phyloP scores from a whole-genome alignment of 2,113 vertebrate species.

The Neofelis nebulosa region DNA sequence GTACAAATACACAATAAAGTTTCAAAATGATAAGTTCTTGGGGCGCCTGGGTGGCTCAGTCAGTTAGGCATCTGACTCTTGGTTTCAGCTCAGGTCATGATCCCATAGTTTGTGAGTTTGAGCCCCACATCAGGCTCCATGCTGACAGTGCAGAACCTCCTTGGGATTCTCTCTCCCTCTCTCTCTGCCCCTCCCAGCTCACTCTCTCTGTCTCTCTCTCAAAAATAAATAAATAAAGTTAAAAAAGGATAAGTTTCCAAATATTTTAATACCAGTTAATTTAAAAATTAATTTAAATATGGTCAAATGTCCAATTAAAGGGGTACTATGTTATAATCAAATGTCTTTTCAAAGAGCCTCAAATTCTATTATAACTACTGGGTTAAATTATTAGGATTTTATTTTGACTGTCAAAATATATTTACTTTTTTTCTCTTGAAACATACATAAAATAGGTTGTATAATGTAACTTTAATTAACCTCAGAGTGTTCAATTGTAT shows the following conservation, averaged over 20 bases:
- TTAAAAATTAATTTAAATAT: neutral
- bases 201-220: too few species aligned
- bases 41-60: too few species aligned
- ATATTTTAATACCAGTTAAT: neutral
- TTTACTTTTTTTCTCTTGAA: neutral
- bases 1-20: neutral
- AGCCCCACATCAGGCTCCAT: too few species aligned
- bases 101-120: too few species aligned
- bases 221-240: too few species aligned
- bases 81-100: too few species aligned
- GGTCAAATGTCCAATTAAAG: neutral
- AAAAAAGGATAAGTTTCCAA: neutral
- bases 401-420: neutral
- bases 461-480: neutral
- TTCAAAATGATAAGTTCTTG: neutral
- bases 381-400: neutral
- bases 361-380: neutral
- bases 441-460: neutral
- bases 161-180: too few species aligned
- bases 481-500: neutral
- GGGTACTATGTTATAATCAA: neutral
- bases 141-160: too few species aligned
- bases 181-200: too few species aligned
- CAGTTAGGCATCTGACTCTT: too few species aligned
- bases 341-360: neutral